Base-by-base conservation (phyloP, 2,113 vertebrate genomes). In the Muntiacus reevesi region DNA sequence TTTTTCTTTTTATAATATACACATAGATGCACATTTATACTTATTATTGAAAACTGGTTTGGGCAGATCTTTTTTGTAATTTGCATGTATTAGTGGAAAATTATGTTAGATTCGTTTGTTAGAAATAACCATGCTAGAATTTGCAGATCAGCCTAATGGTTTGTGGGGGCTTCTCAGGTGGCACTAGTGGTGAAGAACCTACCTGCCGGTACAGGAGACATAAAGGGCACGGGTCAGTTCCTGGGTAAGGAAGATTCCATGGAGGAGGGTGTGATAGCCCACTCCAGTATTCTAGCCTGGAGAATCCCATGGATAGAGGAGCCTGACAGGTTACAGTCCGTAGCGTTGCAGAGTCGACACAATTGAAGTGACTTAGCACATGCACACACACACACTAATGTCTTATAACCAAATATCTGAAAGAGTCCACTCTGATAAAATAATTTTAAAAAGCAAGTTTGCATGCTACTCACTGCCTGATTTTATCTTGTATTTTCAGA, bases 401-500 rank as follows among this genome's bases (percentile, higher is more conserved):
- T 96, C 55, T 50, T 85, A 60, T 74, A 36, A 23, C 79, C 90
- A 15, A 12, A 52, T 28, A 40, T 55, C 33, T 81, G n/a, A 90
- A 94, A 43, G 8, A 23, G 0, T 40, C 4, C 5, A 27, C n/a
- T 50, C 27, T 92, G 45, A 82, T 82, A 64, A 78, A 78, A 82
- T 30, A 55, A 64, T 91, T 81, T 92, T 92, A 4, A 92, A 89
- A 89, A 83, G 21, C 71, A 96, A 91, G 45, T 33, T 40, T 93
- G 84, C 50, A 60, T 23, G 16, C 36, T 89, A 54, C 55, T 79
- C 57, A 89, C 90, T 95, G 55, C 82, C 85, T 54, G 89, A 50
- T 95, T 97, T 95, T 64, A 95, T 55, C 98, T 94, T 97, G 13
- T 98, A 36, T 97, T 98, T 98, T 97, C 96, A 98, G 98, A 85